Evolutionary conservation across 2,113 vertebrate species (phyloP).

Genomic region (Glaucidium brasilianum): DNA sequence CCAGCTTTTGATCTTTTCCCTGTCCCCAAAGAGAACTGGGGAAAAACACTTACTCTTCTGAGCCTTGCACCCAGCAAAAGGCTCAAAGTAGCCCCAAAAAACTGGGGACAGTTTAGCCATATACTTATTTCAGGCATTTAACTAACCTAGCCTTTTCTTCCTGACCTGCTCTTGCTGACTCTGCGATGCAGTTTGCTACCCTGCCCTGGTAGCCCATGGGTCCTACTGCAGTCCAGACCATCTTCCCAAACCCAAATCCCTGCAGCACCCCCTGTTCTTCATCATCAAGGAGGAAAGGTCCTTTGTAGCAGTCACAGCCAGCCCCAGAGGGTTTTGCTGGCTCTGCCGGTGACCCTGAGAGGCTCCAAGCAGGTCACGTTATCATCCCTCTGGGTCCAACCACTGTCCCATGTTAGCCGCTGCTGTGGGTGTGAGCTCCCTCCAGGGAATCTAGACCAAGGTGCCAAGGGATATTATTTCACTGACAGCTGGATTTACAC

Average conservation of each 20-base stretch:
- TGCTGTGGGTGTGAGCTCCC: accelerated
- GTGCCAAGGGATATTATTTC: neutral
- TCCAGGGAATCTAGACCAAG: neutral
- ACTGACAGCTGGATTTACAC: conserved; percentile 18
- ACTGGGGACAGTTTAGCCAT: neutral
- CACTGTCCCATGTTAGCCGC: neutral
- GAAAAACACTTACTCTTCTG: neutral
- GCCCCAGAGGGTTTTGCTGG: neutral
- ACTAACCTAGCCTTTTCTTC: neutral
- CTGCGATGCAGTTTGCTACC: neutral
- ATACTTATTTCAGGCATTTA: neutral
- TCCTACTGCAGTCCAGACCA: neutral
- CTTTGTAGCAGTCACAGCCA: neutral
- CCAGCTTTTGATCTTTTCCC: neutral
- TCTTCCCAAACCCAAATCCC: neutral
- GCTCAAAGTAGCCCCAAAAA: neutral
- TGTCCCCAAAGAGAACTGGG: neutral
- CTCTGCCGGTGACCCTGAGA: neutral
- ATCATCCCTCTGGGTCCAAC: neutral
- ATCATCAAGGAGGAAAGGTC: neutral
- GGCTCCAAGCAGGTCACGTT: neutral
- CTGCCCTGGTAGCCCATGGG: neutral
- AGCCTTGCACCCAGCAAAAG: neutral
- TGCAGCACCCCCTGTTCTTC: neutral
- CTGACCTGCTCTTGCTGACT: neutral